phyloP scores from a whole-genome alignment of 2,113 vertebrate species.

The Strigops habroptila region DNA sequence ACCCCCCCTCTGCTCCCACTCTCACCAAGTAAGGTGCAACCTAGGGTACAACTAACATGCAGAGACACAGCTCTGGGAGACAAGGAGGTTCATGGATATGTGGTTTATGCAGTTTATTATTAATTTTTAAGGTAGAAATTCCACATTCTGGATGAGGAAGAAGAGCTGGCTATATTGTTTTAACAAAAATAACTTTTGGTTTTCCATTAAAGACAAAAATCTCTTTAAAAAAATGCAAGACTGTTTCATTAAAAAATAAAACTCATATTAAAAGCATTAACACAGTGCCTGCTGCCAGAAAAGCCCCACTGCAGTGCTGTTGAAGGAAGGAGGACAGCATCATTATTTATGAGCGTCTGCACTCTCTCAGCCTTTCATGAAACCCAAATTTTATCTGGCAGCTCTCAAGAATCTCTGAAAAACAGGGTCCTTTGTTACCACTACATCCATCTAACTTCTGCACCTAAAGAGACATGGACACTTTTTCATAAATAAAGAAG shows the following conservation, averaged over 20 bases:
- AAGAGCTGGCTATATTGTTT: neutral
- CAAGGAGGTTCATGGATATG: accelerated
- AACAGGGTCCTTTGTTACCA: constrained; percentile 28
- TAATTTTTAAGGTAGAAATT: neutral
- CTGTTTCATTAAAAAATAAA: neutral
- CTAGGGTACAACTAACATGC: neutral
- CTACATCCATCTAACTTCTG: constrained; percentile 26
- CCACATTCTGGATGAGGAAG: neutral
- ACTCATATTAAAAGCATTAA: neutral
- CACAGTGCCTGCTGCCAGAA: constrained; percentile 19
- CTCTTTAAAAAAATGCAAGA: neutral
- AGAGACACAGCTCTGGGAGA: neutral
- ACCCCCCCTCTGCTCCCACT: accelerated
- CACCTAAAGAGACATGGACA: constrained; percentile 7
- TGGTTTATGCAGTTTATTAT: neutral
- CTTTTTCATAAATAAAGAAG: constrained; percentile 17
- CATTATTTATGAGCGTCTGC: constrained; percentile 62
- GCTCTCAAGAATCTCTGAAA: constrained; percentile 52
- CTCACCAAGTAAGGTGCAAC: neutral
- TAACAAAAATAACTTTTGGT: neutral
- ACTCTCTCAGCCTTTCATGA: constrained; percentile 65
- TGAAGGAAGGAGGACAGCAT: constrained; percentile 63
- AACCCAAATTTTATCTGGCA: constrained; percentile 65
- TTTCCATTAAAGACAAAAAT: neutral
- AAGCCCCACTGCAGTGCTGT: neutral